Base-by-base conservation (phyloP, 2,888 invertebrate species). In the Hedychridium roseum region DNA sequence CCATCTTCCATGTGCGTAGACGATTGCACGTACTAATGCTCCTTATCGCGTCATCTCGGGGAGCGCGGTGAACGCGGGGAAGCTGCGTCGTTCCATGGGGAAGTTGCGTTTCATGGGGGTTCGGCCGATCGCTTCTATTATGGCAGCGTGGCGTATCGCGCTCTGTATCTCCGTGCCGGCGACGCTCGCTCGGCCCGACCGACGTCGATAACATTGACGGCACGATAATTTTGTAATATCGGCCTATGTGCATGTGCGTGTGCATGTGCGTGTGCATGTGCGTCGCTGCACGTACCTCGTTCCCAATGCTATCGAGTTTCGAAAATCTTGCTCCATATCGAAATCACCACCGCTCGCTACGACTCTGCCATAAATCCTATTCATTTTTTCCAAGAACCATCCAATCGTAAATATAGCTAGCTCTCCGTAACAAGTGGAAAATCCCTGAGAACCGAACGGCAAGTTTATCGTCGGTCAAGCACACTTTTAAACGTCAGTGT, bases 151-250 rank as follows among this genome's bases (percentile, higher is more conserved):
- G 43, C 57, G 11, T 71, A 71, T 71, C 70, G 64, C 57, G 28
- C 38, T 45, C 46, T 61, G 66, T 73, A 75, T 75, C 75, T 73
- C 50, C 65, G 68, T 64, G 61, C 68, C 47, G 5, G 5, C 30
- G 30, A 5, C 30, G 17, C 42, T 42, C 47, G 57, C 46, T 52
- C 61, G 60, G 62, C 64, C 57, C 48, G 57, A 48, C 54, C 50
- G 60, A 50, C 54, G 52, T 65, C 68, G 76, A 76, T 76, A 76
- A 74, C 73, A 72, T 69, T 76, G 62, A 71, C 70, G 61, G 61
- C 41, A 53, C 64, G 70, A 71, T 73, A 70, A 74, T 73, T 70
- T 67, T 69, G 68, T 71, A 74, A 71, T 69, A 68, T 64, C 65
- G 60, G 37, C 54, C 23, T 32, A 50, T 41, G 35, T 28, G 15